Evolutionary conservation across 2,888 invertebrate genomes (phyloP), one percentile per base, ranked within the genome.

Genomic region (Deroplatys truncata): DNA sequence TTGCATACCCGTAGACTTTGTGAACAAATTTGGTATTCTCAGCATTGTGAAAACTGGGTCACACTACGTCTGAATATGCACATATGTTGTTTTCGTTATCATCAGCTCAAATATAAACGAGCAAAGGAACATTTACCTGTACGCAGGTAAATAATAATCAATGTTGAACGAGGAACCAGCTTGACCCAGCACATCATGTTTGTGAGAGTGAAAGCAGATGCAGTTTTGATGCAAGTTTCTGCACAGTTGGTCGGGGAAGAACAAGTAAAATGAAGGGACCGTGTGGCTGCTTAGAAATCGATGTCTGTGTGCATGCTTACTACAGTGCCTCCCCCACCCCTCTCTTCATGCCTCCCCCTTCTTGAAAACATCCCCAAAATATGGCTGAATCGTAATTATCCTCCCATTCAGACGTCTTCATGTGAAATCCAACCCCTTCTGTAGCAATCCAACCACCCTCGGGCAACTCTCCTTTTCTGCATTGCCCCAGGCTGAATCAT

Each of bases 391-490:
- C 84, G 84, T 89, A 89, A 89, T 89, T 89, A 89, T 89, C 87
- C 87, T 84, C 84, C 86, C 49, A 88, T 90, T 88, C 84, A 90
- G 84, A 90, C 88, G 84, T 88, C 90, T 88, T 84, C 83, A 31
- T 86, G 88, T 84, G 86, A 82, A 86, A 89, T 84, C 82, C 89
- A 86, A 35, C 49, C 49, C 86, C 90, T 35, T 49, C 82, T 83
- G 86, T 72, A 72, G 56, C n/a, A 28, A 2, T 28, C 9, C 28
- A 84, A 9, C 31, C 82, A 13, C 25, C 86, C 25, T 82, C 72
- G 16, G 31, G 82, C 31, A 28, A 31, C 28, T 56, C 49, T 82
- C 82, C 82, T n/a, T 20, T 28, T 72, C 25, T 56, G 56, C 28
- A 28, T 16, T 84, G 72, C 84, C 29, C 84, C 9, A 25, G 83